A percentile compares a stretch with the other conserved stretches of the same genome.
Evolutionary conservation across 2,888 invertebrate species (phyloP).

Genomic region (Cynaeus angustus): DNA sequence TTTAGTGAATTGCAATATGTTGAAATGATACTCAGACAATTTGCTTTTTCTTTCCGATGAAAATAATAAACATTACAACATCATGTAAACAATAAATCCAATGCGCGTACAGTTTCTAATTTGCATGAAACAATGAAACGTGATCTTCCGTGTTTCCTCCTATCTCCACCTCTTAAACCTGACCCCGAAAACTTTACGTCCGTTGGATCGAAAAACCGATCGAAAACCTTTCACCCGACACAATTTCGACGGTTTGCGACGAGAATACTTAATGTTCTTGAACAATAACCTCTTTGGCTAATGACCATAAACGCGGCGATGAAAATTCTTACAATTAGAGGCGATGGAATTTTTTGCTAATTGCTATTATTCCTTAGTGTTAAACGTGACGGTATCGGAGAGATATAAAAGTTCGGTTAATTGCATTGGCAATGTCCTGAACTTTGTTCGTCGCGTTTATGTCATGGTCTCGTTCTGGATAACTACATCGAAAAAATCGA

Average conservation of each 20-base stretch:
- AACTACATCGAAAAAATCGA: too few relatives aligned
- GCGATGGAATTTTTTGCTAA: too few relatives aligned
- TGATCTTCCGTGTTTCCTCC: background rate
- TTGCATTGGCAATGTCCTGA: too few relatives aligned
- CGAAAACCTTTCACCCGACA: constrained; percentile 36
- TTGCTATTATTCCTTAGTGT: too few relatives aligned
- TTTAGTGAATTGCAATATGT: constrained; percentile 12
- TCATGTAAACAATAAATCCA: constrained; percentile 15
- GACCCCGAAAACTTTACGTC: constrained; percentile 4
- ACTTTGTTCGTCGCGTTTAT: too few relatives aligned
- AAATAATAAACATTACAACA: constrained; percentile 42
- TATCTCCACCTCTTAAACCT: constrained; percentile 1
- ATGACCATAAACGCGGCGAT: constrained; percentile 34
- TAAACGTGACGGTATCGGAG: too few relatives aligned
- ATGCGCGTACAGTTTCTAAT: constrained; percentile 36
- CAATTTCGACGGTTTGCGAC: constrained; percentile 16
- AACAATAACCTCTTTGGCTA: constrained; percentile 40
- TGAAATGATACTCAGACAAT: constrained; percentile 20
- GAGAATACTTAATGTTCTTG: constrained; percentile 33
- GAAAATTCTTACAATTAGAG: constrained; percentile 24
- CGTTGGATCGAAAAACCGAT: background rate
- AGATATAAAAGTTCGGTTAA: too few relatives aligned
- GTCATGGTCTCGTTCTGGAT: too few relatives aligned
- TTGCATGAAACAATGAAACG: constrained; percentile 27
- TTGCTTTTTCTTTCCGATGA: constrained; percentile 1